These are phyloP conservation scores for Baccha elongata DNA, from an alignment of 2,888 invertebrate genomes.

Conservation along the genomic window DNA sequence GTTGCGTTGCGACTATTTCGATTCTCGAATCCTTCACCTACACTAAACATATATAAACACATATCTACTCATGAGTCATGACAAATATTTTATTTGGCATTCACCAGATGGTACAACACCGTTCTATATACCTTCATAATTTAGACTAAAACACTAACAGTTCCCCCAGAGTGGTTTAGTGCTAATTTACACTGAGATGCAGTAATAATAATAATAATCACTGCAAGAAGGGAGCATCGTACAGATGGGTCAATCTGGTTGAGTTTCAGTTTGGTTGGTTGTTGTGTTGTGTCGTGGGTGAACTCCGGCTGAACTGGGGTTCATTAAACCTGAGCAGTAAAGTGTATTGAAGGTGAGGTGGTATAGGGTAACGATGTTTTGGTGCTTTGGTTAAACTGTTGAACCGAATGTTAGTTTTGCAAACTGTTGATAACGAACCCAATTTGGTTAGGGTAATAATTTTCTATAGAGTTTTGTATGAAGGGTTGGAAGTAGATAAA, in stretches of 20 bases:
- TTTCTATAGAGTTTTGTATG: conserved; percentile 1
- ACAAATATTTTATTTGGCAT: conserved; percentile 69
- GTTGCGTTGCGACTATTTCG: neutral
- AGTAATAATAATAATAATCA: conserved; percentile 67
- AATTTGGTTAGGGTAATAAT: conserved; percentile 13
- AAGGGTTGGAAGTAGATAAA: neutral
- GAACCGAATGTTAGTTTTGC: conserved; percentile 32
- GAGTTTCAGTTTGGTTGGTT: conserved; percentile 40
- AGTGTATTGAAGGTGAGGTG: conserved; percentile 4
- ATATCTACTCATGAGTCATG: conserved; percentile 27
- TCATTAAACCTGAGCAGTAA: conserved; percentile 40
- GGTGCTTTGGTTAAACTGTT: conserved; percentile 31
- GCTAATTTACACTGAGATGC: conserved; percentile 68
- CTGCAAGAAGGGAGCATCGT: conserved; percentile 31
- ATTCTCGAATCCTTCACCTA: neutral
- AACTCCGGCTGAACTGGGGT: conserved; percentile 31
- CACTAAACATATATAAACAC: neutral
- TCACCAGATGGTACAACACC: conserved; percentile 58
- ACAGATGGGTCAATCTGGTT: conserved; percentile 42
- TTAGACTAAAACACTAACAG: conserved; percentile 49
- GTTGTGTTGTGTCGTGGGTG: conserved; percentile 46
- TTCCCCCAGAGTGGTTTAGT: conserved; percentile 51
- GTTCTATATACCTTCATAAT: conserved; percentile 55
- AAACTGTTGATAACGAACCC: conserved; percentile 60
- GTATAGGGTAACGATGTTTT: conserved; percentile 3